Conservation (phyloP, 37 sponge, comb jelly and placozoan genomes). For the Ephydatia muelleri region DNA sequence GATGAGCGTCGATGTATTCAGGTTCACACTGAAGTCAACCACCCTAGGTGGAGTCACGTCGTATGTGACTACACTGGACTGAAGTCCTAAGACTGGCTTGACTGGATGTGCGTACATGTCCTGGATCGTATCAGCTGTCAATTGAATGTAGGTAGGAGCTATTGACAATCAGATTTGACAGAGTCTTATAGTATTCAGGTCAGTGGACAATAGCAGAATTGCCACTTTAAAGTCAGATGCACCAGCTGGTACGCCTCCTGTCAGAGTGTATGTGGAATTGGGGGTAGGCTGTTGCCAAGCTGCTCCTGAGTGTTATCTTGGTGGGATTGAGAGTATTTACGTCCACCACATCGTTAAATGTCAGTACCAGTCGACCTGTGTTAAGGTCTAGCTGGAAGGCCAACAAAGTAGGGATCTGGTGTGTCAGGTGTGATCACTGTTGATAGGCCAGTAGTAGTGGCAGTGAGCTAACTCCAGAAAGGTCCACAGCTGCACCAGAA, state of each 20-base stretch:
- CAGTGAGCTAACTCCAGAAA: conserved; percentile 48
- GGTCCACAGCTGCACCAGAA: conserved; percentile 53
- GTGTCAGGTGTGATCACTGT: conserved; percentile 38
- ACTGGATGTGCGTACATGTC: conserved; percentile 48
- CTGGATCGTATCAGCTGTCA: conserved; percentile 38
- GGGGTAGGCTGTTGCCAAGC: conserved; percentile 12
- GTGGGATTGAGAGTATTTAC: conserved; percentile 41
- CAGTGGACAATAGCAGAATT: conserved; percentile 40
- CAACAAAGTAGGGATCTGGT: conserved; percentile 45
- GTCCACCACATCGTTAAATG: conserved; percentile 79
- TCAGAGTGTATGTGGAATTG: conserved; percentile 67
- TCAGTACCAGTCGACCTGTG: conserved; percentile 56
- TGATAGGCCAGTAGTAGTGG: conserved; percentile 24
- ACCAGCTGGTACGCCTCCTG: conserved; percentile 44
- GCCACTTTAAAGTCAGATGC: conserved; percentile 40
- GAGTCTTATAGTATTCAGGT: conserved; percentile 72
- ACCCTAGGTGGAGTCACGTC: conserved; percentile 77
- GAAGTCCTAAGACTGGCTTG: conserved; percentile 1
- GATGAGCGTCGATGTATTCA: conserved; percentile 68
- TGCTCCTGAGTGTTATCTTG: conserved; percentile 60
- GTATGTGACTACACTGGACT: conserved; percentile 31
- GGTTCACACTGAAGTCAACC: conserved; percentile 77
- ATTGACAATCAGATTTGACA: conserved; percentile 37
- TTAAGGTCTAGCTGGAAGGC: conserved; percentile 69
- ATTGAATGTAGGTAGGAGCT: conserved; percentile 53